A percentile compares a stretch with the other conserved stretches of the same genome.
Evolutionary conservation across 2,113 vertebrate species (phyloP).

Genomic region (Silurus asotus): DNA sequence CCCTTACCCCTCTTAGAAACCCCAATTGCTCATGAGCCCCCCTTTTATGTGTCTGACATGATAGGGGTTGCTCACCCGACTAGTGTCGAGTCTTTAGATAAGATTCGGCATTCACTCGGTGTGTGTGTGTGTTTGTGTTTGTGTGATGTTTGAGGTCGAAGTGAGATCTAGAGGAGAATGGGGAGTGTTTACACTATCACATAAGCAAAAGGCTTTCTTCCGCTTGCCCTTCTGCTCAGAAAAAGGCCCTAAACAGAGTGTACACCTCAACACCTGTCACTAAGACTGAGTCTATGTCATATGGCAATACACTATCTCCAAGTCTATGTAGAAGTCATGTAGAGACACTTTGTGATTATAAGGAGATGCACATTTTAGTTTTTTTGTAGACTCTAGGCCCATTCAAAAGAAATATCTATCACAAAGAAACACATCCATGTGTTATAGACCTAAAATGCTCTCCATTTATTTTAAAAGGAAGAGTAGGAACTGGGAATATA

Average conservation of each 20-base stretch:
- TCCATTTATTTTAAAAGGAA: not conserved
- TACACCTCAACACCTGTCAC: constrained; percentile 25
- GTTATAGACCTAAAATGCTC: not conserved
- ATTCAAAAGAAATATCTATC: not conserved
- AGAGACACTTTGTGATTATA: not conserved
- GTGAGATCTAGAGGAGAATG: constrained; percentile 22
- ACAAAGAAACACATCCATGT: not conserved
- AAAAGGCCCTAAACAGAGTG: not conserved
- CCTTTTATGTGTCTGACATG: constrained; percentile 50
- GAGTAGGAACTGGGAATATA: too few species aligned
- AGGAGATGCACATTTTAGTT: not conserved
- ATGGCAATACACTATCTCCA: not conserved
- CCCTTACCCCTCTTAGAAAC: constrained; percentile 20
- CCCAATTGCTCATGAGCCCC: constrained; percentile 48
- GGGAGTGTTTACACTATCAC: constrained; percentile 49
- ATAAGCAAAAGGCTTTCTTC: constrained; percentile 39
- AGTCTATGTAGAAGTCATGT: not conserved
- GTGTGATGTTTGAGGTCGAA: constrained; percentile 41
- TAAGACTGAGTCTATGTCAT: not conserved
- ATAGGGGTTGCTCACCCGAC: constrained; percentile 42
- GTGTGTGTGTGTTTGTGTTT: not conserved
- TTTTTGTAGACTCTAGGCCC: not conserved
- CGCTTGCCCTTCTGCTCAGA: constrained; percentile 37
- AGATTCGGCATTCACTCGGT: constrained; percentile 36
- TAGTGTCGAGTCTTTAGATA: constrained; percentile 52